Percentiles rank a stretch among this genome's conserved stretches.
Evolutionary conservation across 2,797 vertebrate genomes (phyloP).

Genomic region (Acridotheres tristis): DNA sequence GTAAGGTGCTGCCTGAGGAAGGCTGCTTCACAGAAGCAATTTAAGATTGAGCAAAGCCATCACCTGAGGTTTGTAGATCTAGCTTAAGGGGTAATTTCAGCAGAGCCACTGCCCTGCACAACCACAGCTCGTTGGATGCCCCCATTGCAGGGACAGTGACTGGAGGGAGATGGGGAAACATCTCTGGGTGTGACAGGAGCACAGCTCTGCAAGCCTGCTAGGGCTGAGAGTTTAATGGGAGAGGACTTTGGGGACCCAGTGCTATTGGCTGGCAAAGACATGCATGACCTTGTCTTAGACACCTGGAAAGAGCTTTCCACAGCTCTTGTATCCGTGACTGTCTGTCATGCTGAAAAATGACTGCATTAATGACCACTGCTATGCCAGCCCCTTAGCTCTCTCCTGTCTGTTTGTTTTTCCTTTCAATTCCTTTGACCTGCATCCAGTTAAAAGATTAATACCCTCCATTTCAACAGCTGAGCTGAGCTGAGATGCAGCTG

Average conservation of each 20-base stretch:
- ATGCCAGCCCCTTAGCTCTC: not conserved
- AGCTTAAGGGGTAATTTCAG: not conserved
- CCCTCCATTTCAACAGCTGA: not conserved
- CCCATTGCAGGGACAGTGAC: not conserved
- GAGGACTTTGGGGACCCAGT: not conserved
- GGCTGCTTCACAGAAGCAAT: not conserved
- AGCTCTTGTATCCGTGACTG: not conserved
- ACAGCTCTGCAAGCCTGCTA: not conserved
- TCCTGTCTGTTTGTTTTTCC: conserved; percentile 8
- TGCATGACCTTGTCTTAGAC: not conserved
- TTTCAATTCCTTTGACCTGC: not conserved
- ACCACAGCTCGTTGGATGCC: rapidly evolving
- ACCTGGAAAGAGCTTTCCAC: not conserved
- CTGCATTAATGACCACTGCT: not conserved
- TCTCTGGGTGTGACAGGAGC: not conserved
- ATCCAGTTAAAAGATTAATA: not conserved
- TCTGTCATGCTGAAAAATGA: not conserved
- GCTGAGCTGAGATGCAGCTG: not conserved
- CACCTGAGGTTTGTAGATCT: not conserved
- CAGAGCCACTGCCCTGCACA: not conserved
- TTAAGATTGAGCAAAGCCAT: not conserved
- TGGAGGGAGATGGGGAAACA: not conserved
- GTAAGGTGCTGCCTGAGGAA: not conserved
- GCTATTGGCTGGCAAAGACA: not conserved
- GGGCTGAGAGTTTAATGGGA: not conserved